Base-by-base conservation (phyloP, 2,113 vertebrate genomes). In the Polypterus senegalus region DNA sequence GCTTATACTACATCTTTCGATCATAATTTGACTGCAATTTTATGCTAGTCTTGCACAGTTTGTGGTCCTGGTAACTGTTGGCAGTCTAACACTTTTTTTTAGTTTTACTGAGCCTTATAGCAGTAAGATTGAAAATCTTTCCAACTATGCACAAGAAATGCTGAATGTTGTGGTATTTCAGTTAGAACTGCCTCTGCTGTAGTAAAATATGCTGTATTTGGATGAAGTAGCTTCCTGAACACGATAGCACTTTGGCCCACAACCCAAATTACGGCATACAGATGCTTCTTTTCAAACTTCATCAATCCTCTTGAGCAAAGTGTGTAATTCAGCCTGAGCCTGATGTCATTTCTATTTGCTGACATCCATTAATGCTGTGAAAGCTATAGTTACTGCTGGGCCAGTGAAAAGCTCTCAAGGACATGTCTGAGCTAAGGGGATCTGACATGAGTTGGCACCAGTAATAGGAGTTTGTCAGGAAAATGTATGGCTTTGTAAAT, bases 301-400 rank as follows among this genome's bases (percentile, higher is more conserved):
- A 52, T 4, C 7, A 10, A 52, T 10, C 27, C 27, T 45, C 43
- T 58, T 58, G 27, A 58, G 56, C 51, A 52, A 45, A 8, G 5
- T 43, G 27, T 58, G 56, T 43, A 6, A 58, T 45, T 45, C 60
- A 48, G 11, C 49, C 51, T n/a, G 5, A 48, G 10, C 4, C 46
- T 53, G 51, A 61, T 61, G 48, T 61, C 51, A 49, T 61, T 49
- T 61, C 51, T 61, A 61, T 58, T 58, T 43, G 51, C 47, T 61
- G 48, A 49, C 46, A 61, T 61, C 48, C 60, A 61, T n/a, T 6
- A 58, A 27, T 48, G 5, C 10, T 61, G 49, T 45, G 6, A 9
- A 58, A 7, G 44, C 27, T 58, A 58, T 45, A 7, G 56, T 58
- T 58, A 27, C 7, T 45, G 56, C 43, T 45, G 5, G 44, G 6